Conservation (phyloP, 2,888 invertebrate species). For the Daptonema setosum region DNA sequence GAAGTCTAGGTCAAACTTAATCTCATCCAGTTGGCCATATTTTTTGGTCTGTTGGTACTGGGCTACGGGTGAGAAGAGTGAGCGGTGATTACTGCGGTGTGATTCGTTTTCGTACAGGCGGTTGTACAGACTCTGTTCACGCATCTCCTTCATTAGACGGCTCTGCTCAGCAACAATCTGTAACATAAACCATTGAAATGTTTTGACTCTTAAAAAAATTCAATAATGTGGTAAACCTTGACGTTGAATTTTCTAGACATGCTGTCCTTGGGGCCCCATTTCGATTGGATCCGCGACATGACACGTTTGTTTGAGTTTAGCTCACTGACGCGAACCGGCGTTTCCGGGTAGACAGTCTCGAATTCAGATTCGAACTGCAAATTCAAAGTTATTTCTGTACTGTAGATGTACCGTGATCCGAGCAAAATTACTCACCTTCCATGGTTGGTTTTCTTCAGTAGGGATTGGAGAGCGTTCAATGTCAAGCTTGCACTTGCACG, state of each 20-base stretch:
- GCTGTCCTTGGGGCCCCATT: background rate
- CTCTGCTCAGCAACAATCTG: slow-evolving; percentile 9
- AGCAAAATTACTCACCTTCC: too few species aligned
- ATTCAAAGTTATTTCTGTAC: too few species aligned
- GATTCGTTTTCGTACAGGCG: background rate
- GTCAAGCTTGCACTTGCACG: background rate
- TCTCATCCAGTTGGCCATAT: background rate
- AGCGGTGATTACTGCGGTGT: background rate
- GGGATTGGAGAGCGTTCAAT: slow-evolving; percentile 2
- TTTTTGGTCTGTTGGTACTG: background rate
- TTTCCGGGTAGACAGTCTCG: slow-evolving; percentile 3
- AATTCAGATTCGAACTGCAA: background rate
- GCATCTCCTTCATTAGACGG: background rate
- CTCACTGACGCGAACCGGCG: background rate
- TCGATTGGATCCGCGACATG: background rate
- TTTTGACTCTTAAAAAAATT: too few species aligned
- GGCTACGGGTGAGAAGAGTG: background rate
- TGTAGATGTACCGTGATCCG: too few species aligned
- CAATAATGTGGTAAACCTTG: too few species aligned
- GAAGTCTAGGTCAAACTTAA: background rate
- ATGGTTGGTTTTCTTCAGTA: background rate
- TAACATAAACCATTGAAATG: too few species aligned
- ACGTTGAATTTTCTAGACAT: slow-evolving; percentile 9
- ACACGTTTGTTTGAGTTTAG: background rate
- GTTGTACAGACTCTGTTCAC: background rate